Evolutionary conservation across 2,888 invertebrate genomes (phyloP).

Genomic region (Frankliniella intonsa): DNA sequence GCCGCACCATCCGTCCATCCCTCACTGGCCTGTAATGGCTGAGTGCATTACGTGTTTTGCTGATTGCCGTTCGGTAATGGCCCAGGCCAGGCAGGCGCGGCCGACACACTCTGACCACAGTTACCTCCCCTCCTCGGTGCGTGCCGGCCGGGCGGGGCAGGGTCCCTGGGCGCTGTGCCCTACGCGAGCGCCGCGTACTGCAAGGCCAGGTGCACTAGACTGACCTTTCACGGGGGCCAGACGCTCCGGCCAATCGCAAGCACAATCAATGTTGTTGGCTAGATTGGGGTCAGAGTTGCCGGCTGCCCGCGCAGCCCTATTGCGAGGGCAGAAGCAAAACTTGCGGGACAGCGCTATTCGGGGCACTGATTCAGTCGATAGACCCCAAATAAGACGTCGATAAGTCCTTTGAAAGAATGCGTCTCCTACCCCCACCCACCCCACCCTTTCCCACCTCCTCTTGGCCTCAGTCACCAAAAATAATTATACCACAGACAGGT

Average conservation of each 20-base stretch:
- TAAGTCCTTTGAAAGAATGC: too few species aligned
- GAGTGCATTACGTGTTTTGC: slow-evolving; percentile 7
- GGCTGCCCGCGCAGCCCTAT: not conserved
- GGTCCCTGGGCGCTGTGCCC: not conserved
- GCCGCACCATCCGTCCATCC: too few species aligned
- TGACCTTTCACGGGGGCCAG: not conserved
- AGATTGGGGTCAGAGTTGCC: not conserved
- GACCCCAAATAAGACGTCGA: too few species aligned
- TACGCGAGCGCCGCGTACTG: not conserved
- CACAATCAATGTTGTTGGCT: too few species aligned
- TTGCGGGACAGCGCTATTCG: too few species aligned
- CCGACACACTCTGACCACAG: not conserved
- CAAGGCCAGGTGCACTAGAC: not conserved
- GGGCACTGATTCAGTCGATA: too few species aligned
- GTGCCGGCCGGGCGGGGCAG: not conserved
- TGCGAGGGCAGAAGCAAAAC: too few species aligned
- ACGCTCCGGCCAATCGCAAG: too few species aligned
- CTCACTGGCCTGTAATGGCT: not conserved
- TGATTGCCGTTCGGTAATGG: slow-evolving; percentile 12
- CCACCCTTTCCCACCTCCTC: too few species aligned
- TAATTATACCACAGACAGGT: too few species aligned
- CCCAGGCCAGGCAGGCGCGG: not conserved
- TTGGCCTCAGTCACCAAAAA: too few species aligned
- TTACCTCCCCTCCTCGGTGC: not conserved
- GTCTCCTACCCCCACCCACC: too few species aligned